Base-by-base conservation (phyloP, 2,113 vertebrate species). In the Hyperopisus bebe region DNA sequence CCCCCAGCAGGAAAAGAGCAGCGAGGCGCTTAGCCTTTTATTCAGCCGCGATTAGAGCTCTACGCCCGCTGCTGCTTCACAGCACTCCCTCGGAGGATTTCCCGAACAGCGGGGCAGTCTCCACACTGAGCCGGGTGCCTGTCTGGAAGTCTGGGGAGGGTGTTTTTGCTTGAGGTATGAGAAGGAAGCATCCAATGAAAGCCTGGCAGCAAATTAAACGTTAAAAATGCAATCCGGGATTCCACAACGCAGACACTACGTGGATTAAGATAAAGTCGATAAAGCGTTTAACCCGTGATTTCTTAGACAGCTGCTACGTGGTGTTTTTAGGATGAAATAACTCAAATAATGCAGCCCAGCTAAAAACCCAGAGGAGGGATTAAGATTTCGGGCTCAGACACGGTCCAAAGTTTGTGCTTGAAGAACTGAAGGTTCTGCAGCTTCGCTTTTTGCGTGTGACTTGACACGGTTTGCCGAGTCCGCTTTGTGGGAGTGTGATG, bases 11-110 rank as follows among this genome's bases (percentile, higher is more conserved):
- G 80, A 77, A 84, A 11, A 50, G 48, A 39, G 74, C 35, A 44
- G 35, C 77, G 31, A 48, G 48, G 53, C 82, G n/a, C 46, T 21
- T 55, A 50, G n/a, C 10, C 88, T 88, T 31, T 89, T 42, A 51
- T 53, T 58, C 50, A 46, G 50, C 19, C 10, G 5, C 42, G 42
- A 77, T 82, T 35, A 83, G 47, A 83, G 24, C 35, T 53, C 47
- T 74, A 89, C 11, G 13, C 5, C 35, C 24, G 6, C 47, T 27
- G 50, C 24, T 51, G 51, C 39, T 46, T 89, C 19, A 85, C 77
- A 80, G 48, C 27, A n/a, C 42, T 82, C 44, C 80, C 84, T 86
- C 53, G 66, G 51, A 89, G 82, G 50, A 86, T 89, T 86, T 89
- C 82, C 80, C 15, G 35, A 46, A 66, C 35, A n/a, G 53, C 44